Evolutionary conservation across 1,140 invertebrate genomes (phyloP), one percentile per base, ranked within the genome.

Genomic region (Lethocerus indicus): DNA sequence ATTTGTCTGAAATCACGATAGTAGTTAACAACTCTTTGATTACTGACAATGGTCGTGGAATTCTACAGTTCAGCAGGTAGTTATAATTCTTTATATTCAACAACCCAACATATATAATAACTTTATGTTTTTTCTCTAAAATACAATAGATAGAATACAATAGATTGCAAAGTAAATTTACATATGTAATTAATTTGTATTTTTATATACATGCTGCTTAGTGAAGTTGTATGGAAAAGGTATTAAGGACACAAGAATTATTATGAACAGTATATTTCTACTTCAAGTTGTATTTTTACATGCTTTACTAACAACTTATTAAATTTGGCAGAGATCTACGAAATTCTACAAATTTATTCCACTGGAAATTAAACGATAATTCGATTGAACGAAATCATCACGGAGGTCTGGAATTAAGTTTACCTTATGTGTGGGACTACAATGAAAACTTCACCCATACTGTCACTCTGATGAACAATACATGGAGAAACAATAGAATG

Each of bases 361-460:
- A 95, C 60, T 96, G 93, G 75, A 73, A 87, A 23, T 63, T 96
- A 26, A 81, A 87, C 67, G 87, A 90, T 57, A 87, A 85, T 54
- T 83, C 84, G 0, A 76, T 93, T 29, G 85, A 89, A 59, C 71
- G 84, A 55, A 96, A 96, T 62, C 67, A 67, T 47, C 72, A 72
- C 26, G 85, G 86, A 21, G 91, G 90, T 16, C 80, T 96, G 52
- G 78, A 89, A 59, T 68, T 96, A 1, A 71, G 74, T 1, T 63
- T 96, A 13, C 91, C 92, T 0, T 94, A 94, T 60, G 87, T 93
- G 9, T 94, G 88, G 86, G 79, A 93, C 56, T 92, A 94, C 57
- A 85, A 92, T 60, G 87, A 92, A 63, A 93, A 93, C 61, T 89
- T 87, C 55, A 92, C 88, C 0, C 91, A 96, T 64, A 81, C 84